Evolutionary conservation across 2,797 vertebrate genomes (phyloP).

Genomic region (Spondyliosoma cantharus): DNA sequence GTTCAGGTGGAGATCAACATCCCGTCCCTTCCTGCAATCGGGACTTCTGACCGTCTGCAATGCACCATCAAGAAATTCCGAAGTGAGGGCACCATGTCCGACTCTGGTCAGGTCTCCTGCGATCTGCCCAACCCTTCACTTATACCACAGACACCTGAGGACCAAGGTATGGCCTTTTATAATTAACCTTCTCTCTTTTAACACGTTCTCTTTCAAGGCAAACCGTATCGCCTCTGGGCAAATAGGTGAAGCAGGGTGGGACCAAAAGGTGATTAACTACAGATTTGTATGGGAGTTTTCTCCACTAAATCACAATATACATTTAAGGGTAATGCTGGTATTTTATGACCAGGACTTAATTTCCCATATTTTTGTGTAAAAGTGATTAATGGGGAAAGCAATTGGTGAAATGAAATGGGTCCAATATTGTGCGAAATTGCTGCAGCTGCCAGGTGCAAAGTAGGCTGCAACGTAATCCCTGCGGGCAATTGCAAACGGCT

Average conservation of each 20-base stretch:
- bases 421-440: too few relatives aligned
- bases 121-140: conserved; percentile 73
- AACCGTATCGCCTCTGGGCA: neutral
- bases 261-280: neutral
- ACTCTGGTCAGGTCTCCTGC: conserved; percentile 80
- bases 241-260: neutral
- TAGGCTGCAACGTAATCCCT: too few relatives aligned
- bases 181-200: conserved; percentile 11
- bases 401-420: too few relatives aligned
- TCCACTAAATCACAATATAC: neutral
- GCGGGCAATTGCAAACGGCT: too few relatives aligned
- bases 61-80: conserved; percentile 70
- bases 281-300: neutral
- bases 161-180: conserved; percentile 85
- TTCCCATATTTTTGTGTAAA: too few relatives aligned
- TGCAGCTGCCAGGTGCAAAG: too few relatives aligned
- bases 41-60: conserved; percentile 74
- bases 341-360: too few relatives aligned
- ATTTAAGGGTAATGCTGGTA: too few relatives aligned
- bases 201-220: neutral
- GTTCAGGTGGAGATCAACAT: conserved; percentile 82
- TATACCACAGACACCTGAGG: conserved; percentile 86
- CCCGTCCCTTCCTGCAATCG: conserved; percentile 78
- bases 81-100: conserved; percentile 74
- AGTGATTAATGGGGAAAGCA: too few relatives aligned